A percentile compares a stretch with the other conserved stretches of the same genome.
These are phyloP conservation scores for Chloroceryle inda DNA, from an alignment of 2,797 vertebrate species.

Conservation along the genomic window DNA sequence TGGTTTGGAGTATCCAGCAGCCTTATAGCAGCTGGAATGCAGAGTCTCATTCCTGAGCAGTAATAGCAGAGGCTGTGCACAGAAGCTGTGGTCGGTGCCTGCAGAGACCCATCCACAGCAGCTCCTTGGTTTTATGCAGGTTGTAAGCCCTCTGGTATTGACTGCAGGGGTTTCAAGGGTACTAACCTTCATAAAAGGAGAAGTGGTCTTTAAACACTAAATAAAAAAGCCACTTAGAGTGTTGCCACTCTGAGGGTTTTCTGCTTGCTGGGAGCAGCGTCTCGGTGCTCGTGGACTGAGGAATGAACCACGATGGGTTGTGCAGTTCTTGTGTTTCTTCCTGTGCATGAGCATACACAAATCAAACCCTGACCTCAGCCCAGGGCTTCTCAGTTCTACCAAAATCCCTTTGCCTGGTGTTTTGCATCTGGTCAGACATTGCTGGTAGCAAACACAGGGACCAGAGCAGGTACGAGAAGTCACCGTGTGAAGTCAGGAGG, in stretches of 20 bases:
- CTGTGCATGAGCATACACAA: fast-evolving
- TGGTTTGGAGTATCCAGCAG: constrained; percentile 1
- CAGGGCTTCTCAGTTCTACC: not conserved
- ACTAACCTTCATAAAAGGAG: not conserved
- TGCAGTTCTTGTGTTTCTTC: not conserved
- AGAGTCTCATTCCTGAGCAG: not conserved
- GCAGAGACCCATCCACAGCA: not conserved
- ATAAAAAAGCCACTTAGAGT: not conserved
- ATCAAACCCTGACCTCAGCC: not conserved
- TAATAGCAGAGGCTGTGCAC: not conserved
- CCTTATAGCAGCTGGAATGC: not conserved
- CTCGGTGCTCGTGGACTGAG: not conserved
- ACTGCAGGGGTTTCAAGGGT: not conserved
- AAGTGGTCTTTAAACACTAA: not conserved
- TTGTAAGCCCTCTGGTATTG: fast-evolving
- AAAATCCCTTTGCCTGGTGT: not conserved
- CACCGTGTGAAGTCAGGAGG: fast-evolving
- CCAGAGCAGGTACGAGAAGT: not conserved
- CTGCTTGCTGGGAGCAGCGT: not conserved
- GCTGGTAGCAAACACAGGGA: not conserved
- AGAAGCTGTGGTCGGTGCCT: fast-evolving
- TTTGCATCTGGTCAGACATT: not conserved
- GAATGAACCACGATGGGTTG: not conserved
- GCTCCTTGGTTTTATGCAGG: not conserved
- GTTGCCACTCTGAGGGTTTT: not conserved